Base-by-base conservation (phyloP, 2,888 invertebrate genomes). In the Amorpha juglandis region DNA sequence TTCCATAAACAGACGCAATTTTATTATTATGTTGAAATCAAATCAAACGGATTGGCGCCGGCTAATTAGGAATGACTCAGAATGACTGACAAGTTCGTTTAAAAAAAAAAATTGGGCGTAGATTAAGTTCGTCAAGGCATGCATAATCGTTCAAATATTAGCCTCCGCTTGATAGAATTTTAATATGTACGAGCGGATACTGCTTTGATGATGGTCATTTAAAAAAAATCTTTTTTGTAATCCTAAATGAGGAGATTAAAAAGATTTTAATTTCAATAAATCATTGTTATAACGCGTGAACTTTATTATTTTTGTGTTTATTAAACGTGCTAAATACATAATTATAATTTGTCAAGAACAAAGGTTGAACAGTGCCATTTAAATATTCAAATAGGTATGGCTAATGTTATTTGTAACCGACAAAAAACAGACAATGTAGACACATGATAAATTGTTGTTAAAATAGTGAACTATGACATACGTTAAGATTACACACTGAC, bases 381-480 rank as follows among this genome's bases (percentile, higher is more conserved):
- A 58, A 9, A 58, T 38, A 21, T 38, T 42, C 19, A 53, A 6
- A 53, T 38, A 53, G 1, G 47, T 55, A 14, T 27, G 9, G 72
- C 63, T 27, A 70, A 76, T 69, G 77, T 77, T 74, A 74, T 76
- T 76, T 77, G 71, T 70, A 71, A 62, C 71, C 67, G 69, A 78
- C 72, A 77, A 79, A 69, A 84, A 84, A 77, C 80, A 70, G 74
- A 78, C 78, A 73, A 75, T 81, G 75, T 77, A 78, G 73, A 75
- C 77, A 82, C 81, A 80, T 86, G 87, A 90, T 88, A 83, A 87
- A 87, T 88, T 82, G 82, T 82, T 84, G 81, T 85, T 85, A 83
- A 82, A 88, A 90, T 82, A 85, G 86, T 89, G 89, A 90, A 90
- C 90, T 90, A 88, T 89, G 89, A 88, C 88, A 89, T 79, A 80